Evolutionary conservation across 23 tunicate genomes (phyloP).

Genomic region (Trididemnum miniatum): DNA sequence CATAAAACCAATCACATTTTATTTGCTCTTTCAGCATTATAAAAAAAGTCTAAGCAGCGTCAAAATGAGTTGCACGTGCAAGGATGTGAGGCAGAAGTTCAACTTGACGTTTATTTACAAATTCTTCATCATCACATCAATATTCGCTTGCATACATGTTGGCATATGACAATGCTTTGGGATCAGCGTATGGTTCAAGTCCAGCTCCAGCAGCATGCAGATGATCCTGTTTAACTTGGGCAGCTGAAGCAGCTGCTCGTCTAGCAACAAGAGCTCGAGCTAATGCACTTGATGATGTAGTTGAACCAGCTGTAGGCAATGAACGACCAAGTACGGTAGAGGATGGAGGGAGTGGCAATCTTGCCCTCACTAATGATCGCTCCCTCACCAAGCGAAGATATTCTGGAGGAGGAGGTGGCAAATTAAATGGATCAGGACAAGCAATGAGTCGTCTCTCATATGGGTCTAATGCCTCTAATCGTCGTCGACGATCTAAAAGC

Average conservation of each 20-base stretch:
- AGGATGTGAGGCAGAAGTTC: too few species aligned
- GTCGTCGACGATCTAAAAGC: conserved; percentile 74
- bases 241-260: conserved; percentile 77
- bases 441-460: conserved; percentile 86
- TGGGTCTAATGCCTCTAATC: conserved; percentile 84
- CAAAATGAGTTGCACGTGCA: too few species aligned
- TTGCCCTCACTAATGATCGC: conserved; percentile 78
- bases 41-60: too few species aligned
- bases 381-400: conserved; percentile 75
- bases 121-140: too few species aligned
- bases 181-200: conserved; percentile 29
- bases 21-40: too few species aligned
- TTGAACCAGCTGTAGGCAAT: conserved; percentile 64
- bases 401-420: conserved; percentile 97
- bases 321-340: conserved; percentile 44
- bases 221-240: conserved; percentile 24
- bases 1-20: too few species aligned
- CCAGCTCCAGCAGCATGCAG: conserved; percentile 13
- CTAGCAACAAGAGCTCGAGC: conserved; percentile 80
- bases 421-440: conserved; percentile 85
- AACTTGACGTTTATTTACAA: too few species aligned
- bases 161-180: conserved; percentile 6
- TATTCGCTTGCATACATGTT: conserved; percentile 6
- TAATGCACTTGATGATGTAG: conserved; percentile 68
- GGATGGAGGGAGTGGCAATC: conserved; percentile 77